A percentile compares a stretch with the other conserved stretches of the same genome.
Evolutionary conservation across 2,113 vertebrate species (phyloP).

Genomic region (Sminthopsis crassicaudata): DNA sequence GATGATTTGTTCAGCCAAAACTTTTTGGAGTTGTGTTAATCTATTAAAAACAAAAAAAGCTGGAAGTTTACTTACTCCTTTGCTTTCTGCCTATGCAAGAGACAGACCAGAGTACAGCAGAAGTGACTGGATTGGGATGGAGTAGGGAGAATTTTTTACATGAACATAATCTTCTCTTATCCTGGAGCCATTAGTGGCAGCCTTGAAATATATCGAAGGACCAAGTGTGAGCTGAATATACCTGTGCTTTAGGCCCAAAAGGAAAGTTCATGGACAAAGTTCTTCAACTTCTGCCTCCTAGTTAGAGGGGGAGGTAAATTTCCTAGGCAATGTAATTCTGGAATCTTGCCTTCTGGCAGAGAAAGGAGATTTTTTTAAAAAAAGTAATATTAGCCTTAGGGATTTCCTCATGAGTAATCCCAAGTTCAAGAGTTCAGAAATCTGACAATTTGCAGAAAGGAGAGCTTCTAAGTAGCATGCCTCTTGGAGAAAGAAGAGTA

Average conservation of each 20-base stretch:
- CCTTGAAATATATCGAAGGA: not conserved
- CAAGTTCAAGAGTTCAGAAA: not conserved
- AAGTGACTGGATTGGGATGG: not conserved
- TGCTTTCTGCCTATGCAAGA: not conserved
- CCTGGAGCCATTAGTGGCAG: not conserved
- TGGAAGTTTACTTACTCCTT: not conserved
- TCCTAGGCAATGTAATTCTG: not conserved
- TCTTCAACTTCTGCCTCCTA: not conserved
- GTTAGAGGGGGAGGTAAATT: not conserved
- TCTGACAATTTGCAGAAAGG: not conserved
- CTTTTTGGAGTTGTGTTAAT: not conserved
- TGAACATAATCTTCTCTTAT: not conserved
- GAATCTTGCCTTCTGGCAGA: not conserved
- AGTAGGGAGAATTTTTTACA: not conserved
- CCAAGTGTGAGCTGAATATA: not conserved
- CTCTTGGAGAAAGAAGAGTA: not conserved
- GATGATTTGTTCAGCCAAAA: not conserved
- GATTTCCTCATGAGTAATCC: not conserved
- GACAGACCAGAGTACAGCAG: not conserved
- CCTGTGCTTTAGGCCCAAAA: not conserved
- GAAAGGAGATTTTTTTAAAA: not conserved
- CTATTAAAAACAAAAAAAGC: not conserved
- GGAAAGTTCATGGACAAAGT: not conserved
- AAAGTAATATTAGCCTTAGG: not conserved
- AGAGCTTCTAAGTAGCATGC: not conserved